Conservation (phyloP, 2,113 vertebrate genomes). For the Panthera tigris region DNA sequence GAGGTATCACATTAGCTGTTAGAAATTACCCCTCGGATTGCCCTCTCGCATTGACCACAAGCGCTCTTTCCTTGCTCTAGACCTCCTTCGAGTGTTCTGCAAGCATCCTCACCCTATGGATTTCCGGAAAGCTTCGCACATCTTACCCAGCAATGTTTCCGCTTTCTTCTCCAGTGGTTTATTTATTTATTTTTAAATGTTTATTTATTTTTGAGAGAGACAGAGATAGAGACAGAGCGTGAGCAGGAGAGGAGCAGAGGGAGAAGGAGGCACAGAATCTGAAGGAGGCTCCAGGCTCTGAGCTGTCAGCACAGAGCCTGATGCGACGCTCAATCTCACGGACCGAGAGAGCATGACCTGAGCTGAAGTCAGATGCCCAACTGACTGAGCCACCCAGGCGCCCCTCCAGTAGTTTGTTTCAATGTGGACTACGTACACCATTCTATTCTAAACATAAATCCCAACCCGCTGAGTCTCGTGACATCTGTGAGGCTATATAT, state of each 20-base stretch:
- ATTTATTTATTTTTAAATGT: too few species aligned
- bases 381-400: too few species aligned
- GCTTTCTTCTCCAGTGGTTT: not conserved
- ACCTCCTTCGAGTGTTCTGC: not conserved
- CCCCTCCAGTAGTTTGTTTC: not conserved
- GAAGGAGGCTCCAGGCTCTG: too few species aligned
- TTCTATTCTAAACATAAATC: not conserved
- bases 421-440: not conserved
- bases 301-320: too few species aligned
- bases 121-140: not conserved
- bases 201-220: too few species aligned
- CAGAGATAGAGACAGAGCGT: too few species aligned
- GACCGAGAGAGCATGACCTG: too few species aligned
- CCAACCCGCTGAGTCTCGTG: not conserved
- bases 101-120: not conserved
- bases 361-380: too few species aligned
- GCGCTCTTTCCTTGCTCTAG: not conserved
- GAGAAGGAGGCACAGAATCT: too few species aligned
- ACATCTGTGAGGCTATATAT: not conserved
- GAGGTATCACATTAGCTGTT: not conserved
- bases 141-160: too few species aligned
- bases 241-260: too few species aligned
- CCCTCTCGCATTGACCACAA: fast-evolving
- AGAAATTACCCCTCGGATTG: not conserved
- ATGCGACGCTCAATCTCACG: too few species aligned